Evolutionary conservation across 2,888 invertebrate species (phyloP), one percentile per base, ranked within the genome.

Genomic region (Bellardia pandia): DNA sequence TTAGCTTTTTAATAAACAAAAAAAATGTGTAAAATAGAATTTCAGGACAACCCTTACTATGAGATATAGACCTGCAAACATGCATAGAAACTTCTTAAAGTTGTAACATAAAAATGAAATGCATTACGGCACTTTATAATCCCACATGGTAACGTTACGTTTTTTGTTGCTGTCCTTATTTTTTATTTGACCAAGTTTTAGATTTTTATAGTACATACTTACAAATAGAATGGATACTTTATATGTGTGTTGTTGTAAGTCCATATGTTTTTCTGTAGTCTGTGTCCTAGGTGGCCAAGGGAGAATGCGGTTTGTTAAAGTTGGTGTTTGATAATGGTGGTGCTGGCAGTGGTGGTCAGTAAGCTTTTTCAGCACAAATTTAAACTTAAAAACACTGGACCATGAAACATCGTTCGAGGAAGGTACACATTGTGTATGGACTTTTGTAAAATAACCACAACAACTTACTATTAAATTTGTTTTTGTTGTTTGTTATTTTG

Each of bases 81-180:
- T 62, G n/a, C 62, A 40, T 23, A 71, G 13, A 62, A 33, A 16
- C 68, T 78, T 56, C 14, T 72, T 56, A 37, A 23, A 58, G 42
- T 78, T 69, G n/a, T 60, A 60, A 48, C 45, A 75, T 75, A 81
- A 75, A 75, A 81, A 81, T 58, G 68, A 68, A 81, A 81, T 75
- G 81, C 74, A 75, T 74, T 81, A 75, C 81, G 75, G 69, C 48
- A 58, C 66, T 33, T 58, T 68, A 75, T 81, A 81, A 81, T 81
- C 68, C 75, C 81, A 75, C 68, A 58, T 58, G 81, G 58, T 58
- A 45, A 81, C 68, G 58, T 74, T 71, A 42, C 9, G 11, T 66
- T 66, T 66, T 45, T 79, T 79, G 42, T 68, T 66, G 30, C 13
- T 76, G 53, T 40, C 51, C 37, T 11, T 37, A n/a, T 60, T 60